Base-by-base conservation (phyloP, 2,888 invertebrate genomes). In the Bombylius discolor region DNA sequence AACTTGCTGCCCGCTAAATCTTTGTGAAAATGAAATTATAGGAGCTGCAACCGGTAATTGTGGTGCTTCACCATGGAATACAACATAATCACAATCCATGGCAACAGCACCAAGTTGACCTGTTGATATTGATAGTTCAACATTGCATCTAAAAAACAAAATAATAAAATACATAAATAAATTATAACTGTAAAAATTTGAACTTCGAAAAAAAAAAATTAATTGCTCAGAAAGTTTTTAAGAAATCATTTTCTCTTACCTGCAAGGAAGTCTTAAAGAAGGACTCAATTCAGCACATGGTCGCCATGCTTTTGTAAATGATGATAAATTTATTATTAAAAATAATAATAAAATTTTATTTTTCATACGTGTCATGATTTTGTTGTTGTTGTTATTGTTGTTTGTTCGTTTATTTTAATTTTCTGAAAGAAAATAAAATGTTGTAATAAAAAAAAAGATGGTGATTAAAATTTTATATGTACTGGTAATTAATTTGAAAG, bases 61-160 rank as follows among this genome's bases (percentile, higher is more conserved):
- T 0, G 89, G 84, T 62, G 85, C 84, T 68, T 92, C 90, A 6
- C 84, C 83, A 34, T 84, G 78, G 66, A 92, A 90, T 36, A 90
- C 87, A 33, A 89, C 83, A 9, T 81, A 75, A 75, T 93, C 91
- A 70, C 93, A 93, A 71, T 92, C 82, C 79, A 91, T 83, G 63
- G 81, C 76, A 62, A 90, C 82, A 55, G 81, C 73, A 50, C 72
- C 71, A 46, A 73, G 70, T 56, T 76, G 73, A 61, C 78, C 79
- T 49, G 75, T 73, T 33, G 79, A 75, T 14, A 77, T 77, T 61
- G 72, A 72, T 55, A 78, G 68, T 63, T 75, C 74, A 57, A 74
- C 69, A 66, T 72, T 71, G 66, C 81, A 81, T 58, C 81, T 81
- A 62, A 64, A 57, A 23, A 23, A 23, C 23, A 23, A 23, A 23